Conservation (phyloP, 2,113 vertebrate species). For the Hemiscyllium ocellatum region DNA sequence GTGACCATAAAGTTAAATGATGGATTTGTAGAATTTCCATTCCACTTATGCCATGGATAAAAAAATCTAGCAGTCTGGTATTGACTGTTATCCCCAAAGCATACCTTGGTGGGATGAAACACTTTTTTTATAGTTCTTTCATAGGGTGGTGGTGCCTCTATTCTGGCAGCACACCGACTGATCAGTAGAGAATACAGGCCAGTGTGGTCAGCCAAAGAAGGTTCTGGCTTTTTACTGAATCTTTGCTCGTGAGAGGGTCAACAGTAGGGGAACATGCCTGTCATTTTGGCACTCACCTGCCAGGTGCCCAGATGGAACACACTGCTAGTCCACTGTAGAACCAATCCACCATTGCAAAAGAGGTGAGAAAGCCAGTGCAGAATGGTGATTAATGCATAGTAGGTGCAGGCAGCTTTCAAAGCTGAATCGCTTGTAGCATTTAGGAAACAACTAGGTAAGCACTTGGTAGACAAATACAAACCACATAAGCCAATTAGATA, state of each 20-base stretch:
- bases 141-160: not conserved
- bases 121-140: not conserved
- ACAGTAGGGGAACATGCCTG: not conserved
- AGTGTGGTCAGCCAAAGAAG: not conserved
- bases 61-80: not conserved
- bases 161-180: not conserved
- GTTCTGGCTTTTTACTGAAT: not conserved
- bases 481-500: not conserved
- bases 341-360: not conserved
- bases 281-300: not conserved
- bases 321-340: not conserved
- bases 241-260: not conserved
- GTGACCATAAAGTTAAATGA: not conserved
- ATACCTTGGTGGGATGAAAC: not conserved
- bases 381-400: not conserved
- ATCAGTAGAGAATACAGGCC: not conserved
- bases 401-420: not conserved
- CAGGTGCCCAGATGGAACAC: not conserved
- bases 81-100: not conserved
- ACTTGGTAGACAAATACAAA: not conserved
- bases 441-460: not conserved
- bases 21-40: not conserved
- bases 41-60: not conserved
- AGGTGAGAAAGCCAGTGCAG: not conserved
- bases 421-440: not conserved